Evolutionary conservation across 2,888 invertebrate species (phyloP), one percentile per base, ranked within the genome.

Genomic region (Amphipoea lucens): DNA sequence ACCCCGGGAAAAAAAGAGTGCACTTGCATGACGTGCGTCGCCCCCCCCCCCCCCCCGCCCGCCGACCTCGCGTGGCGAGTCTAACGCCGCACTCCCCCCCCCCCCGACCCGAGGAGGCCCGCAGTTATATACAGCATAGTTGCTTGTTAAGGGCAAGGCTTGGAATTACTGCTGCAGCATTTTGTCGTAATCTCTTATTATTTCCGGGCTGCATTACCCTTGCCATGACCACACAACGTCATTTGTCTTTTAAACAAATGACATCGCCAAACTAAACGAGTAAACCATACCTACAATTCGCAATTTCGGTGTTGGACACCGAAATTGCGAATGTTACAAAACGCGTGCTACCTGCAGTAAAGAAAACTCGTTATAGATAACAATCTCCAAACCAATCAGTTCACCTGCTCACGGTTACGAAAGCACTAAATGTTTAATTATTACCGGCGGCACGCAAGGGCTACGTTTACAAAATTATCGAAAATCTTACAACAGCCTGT

Each of bases 301-400:
- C 63, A 74, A 66, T 70, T 76, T 69, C 51, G 29, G n/a, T 17
- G 42, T 72, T 68, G n/a, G 45, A 29, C 29, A 29, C 29, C 29
- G 29, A 29, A 29, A 29, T 29, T 29, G 29, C 29, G 29, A 29
- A 51, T 63, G 9, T 83, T 76, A 86, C 70, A 48, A 74, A 79
- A 76, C 66, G 1, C 65, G 36, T 57, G 62, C 2, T 63, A 54
- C 72, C 51, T 66, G 68, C 54, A n/a, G 57, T 81, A 63, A 42
- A 29, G 42, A 62, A 57, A 57, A 67, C 77, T 73, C 62, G 66
- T 77, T 86, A 71, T 54, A 74, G 70, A 86, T 74, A 74, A 74
- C 40, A 65, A 83, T 83, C 67, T 77, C 40, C 36, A 40, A 74
- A 74, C 14, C 23, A 78, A 83, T 74, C 70, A 67, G 65, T 74